phyloP scores from a whole-genome alignment of 2,797 vertebrate species.

The Poecilia picta region DNA sequence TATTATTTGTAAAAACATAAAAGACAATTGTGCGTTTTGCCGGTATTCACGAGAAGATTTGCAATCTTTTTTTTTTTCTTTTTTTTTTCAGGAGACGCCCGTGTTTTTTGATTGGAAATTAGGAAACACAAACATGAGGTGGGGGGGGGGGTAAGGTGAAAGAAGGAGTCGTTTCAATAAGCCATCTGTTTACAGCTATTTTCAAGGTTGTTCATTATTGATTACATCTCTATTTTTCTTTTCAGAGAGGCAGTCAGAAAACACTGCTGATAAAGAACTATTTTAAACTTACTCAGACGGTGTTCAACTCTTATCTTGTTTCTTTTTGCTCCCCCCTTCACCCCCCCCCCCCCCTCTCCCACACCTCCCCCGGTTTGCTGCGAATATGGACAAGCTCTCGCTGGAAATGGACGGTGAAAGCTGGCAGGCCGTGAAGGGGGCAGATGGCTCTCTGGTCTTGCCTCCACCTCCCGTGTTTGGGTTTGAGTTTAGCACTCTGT shows the following conservation, averaged over 20 bases:
- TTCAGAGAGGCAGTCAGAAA: conserved; percentile 60
- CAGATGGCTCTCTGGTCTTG: conserved; percentile 72
- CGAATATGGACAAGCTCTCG: conserved; percentile 64
- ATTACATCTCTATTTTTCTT: conserved; percentile 79
- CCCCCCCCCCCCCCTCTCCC: conserved; percentile 31
- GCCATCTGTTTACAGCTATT: conserved; percentile 79
- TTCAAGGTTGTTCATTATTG: conserved; percentile 82
- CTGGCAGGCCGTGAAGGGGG: conserved; percentile 73
- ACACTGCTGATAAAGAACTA: conserved; percentile 76
- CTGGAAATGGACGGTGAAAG: conserved; percentile 69
- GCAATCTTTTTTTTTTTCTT: conserved; percentile 62
- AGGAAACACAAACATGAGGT: conserved; percentile 69
- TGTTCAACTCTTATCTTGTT: conserved; percentile 57
- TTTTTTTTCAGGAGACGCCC: conserved; percentile 45
- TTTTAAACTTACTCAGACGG: conserved; percentile 71
- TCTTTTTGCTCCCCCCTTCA: conserved; percentile 55
- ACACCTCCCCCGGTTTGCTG: conserved; percentile 39
- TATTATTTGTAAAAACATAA: conserved; percentile 69
- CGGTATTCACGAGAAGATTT: conserved; percentile 68
- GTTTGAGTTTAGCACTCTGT: conserved; percentile 81
- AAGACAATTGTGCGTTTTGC: conserved; percentile 67
- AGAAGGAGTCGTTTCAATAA: conserved; percentile 74
- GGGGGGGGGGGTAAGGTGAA: conserved; percentile 62
- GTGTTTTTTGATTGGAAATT: conserved; percentile 71
- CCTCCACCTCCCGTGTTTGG: conserved; percentile 78